Conservation (phyloP, 1,140 invertebrate species). For the Penaeus indicus region DNA sequence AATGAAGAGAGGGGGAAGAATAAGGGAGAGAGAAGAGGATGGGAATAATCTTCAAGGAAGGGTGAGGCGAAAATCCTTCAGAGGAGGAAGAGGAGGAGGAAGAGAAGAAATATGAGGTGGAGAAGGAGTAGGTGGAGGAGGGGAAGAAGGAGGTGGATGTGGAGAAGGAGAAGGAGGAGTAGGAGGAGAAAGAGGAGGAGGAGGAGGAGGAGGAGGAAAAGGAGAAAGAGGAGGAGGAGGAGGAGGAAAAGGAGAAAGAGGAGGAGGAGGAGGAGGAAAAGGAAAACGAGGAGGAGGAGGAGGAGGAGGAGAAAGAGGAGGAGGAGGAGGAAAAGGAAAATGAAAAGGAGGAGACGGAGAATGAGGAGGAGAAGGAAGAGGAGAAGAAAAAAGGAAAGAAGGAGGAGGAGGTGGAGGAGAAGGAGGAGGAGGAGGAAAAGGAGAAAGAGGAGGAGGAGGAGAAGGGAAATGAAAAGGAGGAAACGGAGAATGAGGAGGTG, state of each 20-base stretch:
- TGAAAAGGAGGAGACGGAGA: background rate
- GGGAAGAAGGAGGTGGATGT: background rate
- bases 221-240: too few relatives aligned
- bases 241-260: too few relatives aligned
- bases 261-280: too few relatives aligned
- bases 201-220: too few relatives aligned
- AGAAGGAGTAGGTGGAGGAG: background rate
- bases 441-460: background rate
- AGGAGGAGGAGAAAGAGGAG: too few relatives aligned
- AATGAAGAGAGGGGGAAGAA: background rate
- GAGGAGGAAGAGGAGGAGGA: background rate
- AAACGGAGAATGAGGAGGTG: background rate
- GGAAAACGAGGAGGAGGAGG: too few relatives aligned
- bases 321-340: background rate
- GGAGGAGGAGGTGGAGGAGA: background rate
- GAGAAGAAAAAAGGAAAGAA: background rate
- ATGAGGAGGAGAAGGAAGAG: background rate
- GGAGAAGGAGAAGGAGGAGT: background rate
- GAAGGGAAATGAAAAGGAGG: background rate
- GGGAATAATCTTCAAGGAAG: background rate
- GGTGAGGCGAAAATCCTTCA: conserved; percentile 1
- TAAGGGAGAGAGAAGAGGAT: too few relatives aligned
- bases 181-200: background rate
- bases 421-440: conserved; percentile 6
- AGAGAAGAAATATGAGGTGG: background rate